Evolutionary conservation across 2,113 vertebrate genomes (phyloP), one percentile per base, ranked within the genome.

Genomic region (Sprattus sprattus): DNA sequence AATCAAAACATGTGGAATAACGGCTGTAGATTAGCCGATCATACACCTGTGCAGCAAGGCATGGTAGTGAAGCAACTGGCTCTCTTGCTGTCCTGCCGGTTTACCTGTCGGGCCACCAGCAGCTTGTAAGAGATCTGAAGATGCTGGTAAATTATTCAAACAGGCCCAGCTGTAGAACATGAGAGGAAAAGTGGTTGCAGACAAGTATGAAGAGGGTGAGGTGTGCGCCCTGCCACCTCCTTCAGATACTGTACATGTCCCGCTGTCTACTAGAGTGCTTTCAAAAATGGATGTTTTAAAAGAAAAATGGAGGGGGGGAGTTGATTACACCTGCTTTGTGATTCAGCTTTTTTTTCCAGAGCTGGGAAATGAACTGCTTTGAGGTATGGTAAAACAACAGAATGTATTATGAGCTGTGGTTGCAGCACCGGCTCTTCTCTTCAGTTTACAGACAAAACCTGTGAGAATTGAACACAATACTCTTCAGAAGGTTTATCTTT

Each of bases 131-230:
- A 81, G 32, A 67, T 87, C 18, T 54, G 57, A 64, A 83, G 67
- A 81, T 25, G 64, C 54, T 22, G 13, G n/a, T 86, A 54, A 88
- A 90, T 88, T 86, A 90, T 86, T 83, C 71, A 87, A 82, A 57
- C 16, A 50, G 60, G 75, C 45, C 67, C 39, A 57, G 82, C 80
- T 85, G 57, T 85, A 46, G 25, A 71, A 88, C 45, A 71, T 0
- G 54, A 85, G n/a, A 82, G 82, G 50, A 83, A 85, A 85, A 11
- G 67, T 11, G 13, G 11, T 11, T 10, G 9, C 67, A 75, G 67
- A 75, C 67, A 28, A 32, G 67, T 13, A 28, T 32, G 67, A 75
- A 0, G 28, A 10, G 25, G 67, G 25, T 39, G 28, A 75, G 7
- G 67, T 75, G 67, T 11, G 67, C 8, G 39, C 10, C 25, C 67